Evolutionary conservation across 2,113 vertebrate genomes (phyloP).

Genomic region (Siniperca chuatsi): DNA sequence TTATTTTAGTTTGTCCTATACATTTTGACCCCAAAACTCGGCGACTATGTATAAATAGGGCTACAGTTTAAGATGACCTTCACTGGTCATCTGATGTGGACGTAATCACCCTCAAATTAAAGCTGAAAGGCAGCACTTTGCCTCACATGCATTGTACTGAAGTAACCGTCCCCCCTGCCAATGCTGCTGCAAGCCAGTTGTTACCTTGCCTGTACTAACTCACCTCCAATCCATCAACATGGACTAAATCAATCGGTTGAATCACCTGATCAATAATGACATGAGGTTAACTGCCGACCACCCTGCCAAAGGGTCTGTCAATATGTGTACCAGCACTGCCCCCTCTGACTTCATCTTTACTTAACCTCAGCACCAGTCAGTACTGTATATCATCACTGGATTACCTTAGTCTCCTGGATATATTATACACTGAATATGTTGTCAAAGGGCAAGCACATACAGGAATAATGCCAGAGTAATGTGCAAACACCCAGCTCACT

Average conservation of each 20-base stretch:
- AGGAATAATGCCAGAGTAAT: conserved; percentile 18
- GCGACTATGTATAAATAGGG: not conserved
- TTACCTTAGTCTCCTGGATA: conserved; percentile 8
- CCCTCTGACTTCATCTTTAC: conserved; percentile 67
- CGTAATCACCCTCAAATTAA: not conserved
- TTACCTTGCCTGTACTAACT: conserved; percentile 17
- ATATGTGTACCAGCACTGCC: conserved; percentile 35
- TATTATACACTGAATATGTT: conserved; percentile 8
- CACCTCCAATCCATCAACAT: conserved; percentile 73
- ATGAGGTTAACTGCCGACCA: conserved; percentile 67
- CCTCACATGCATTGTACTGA: not conserved
- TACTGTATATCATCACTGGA: conserved; percentile 19
- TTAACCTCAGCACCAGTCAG: conserved; percentile 44
- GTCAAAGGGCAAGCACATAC: conserved; percentile 45
- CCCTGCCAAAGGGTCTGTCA: conserved; percentile 49
- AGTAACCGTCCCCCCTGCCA: not conserved
- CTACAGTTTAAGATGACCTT: not conserved
- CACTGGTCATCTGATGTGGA: not conserved
- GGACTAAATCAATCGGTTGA: conserved; percentile 59
- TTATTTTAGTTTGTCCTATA: not conserved
- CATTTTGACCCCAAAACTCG: not conserved
- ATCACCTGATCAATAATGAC: conserved; percentile 77
- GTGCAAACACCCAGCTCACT: conserved; percentile 30
- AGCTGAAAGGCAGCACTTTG: not conserved
- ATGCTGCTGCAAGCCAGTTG: conserved; percentile 4